These are phyloP conservation scores for Sitodiplosis mosellana DNA, from an alignment of 1,140 invertebrate genomes.

Conservation along the genomic window DNA sequence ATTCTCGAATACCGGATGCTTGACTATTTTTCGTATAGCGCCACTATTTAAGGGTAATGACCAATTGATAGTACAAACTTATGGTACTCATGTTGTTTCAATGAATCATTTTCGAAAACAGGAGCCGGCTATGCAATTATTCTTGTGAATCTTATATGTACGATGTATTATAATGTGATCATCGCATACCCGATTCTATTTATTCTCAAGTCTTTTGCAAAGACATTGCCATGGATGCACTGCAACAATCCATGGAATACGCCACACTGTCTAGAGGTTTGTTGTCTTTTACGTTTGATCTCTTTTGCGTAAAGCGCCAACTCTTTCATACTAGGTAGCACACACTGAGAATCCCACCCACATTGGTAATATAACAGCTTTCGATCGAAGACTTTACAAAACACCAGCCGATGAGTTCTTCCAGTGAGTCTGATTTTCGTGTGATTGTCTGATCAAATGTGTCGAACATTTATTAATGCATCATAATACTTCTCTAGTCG, in stretches of 20 bases:
- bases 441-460: not conserved
- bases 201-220: constrained; percentile 44
- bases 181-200: constrained; percentile 84
- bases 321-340: no score
- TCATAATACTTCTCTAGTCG: constrained; percentile 31
- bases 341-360: no score
- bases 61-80: no score
- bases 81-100: no score
- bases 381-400: constrained; percentile 15
- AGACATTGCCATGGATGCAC: constrained; percentile 65
- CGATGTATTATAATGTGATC: constrained; percentile 85
- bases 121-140: constrained; percentile 69
- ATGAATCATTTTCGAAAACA: no score
- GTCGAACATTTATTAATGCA: not conserved
- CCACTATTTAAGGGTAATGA: constrained; percentile 77
- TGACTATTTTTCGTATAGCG: constrained; percentile 51
- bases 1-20: constrained; percentile 62
- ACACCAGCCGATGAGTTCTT: constrained; percentile 73
- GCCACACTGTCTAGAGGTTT: constrained; percentile 38
- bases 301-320: no score
- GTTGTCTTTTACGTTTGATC: no score
- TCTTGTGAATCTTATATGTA: constrained; percentile 73
- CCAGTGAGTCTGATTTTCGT: constrained; percentile 41
- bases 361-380: no score
- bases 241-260: constrained; percentile 86